A percentile compares a stretch with the other conserved stretches of the same genome.
phyloP scores from a whole-genome alignment of 92 coral and sea anemone species.

The Umimayanthus kanabou region DNA sequence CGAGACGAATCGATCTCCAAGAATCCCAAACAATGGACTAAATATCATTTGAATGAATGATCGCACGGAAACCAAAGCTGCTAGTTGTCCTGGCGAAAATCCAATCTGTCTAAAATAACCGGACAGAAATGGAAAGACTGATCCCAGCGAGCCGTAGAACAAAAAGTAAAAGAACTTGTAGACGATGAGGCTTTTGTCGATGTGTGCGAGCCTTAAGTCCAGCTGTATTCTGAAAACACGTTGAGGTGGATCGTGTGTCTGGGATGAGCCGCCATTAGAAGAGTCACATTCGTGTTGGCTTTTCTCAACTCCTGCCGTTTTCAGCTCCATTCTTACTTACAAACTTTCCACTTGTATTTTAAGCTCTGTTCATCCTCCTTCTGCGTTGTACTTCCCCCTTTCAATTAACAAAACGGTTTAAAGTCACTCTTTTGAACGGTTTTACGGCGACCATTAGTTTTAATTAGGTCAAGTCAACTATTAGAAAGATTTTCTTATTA shows the following conservation, averaged over 20 bases:
- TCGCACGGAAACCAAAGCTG: constrained; percentile 71
- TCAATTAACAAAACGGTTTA: not conserved
- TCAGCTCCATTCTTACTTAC: constrained; percentile 16
- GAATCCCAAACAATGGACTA: constrained; percentile 90
- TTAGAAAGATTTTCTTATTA: constrained; percentile 2
- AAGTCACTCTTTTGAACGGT: not conserved
- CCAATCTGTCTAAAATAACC: constrained; percentile 94
- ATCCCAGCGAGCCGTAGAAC: constrained; percentile 82
- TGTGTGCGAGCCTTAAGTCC: constrained; percentile 37
- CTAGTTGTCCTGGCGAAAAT: constrained; percentile 77
- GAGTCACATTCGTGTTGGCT: not conserved
- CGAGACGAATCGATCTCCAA: constrained; percentile 79
- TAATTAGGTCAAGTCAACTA: constrained; percentile 1
- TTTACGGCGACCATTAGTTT: not conserved
- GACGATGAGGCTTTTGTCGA: constrained; percentile 81
- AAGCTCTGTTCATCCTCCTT: constrained; percentile 1
- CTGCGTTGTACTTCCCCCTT: not conserved
- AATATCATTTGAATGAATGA: constrained; percentile 76
- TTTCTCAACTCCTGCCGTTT: not conserved
- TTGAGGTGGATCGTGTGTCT: constrained; percentile 17
- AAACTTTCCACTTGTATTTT: not conserved
- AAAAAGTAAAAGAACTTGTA: constrained; percentile 88
- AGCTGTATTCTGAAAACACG: constrained; percentile 33
- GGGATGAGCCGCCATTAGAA: constrained; percentile 21
- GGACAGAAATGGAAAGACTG: constrained; percentile 83